Conservation (phyloP, 2,888 invertebrate genomes). For the Seira sanloemensis region DNA sequence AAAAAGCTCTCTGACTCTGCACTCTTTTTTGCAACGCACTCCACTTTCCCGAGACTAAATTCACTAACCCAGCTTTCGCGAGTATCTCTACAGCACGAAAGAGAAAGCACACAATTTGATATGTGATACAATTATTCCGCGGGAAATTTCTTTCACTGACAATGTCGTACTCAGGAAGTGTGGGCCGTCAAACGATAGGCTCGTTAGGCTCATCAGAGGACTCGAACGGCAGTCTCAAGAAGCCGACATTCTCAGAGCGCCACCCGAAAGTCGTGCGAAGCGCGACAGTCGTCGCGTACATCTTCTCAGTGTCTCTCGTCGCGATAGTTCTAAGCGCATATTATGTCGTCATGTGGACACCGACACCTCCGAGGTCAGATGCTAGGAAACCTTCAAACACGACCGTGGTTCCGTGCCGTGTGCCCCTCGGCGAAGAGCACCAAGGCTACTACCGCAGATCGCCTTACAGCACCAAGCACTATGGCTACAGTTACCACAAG, state of each 20-base stretch:
- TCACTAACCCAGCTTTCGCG: not conserved
- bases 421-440: constrained; percentile 12
- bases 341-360: constrained; percentile 78
- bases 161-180: constrained; percentile 61
- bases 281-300: constrained; percentile 77
- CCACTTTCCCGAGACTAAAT: not conserved
- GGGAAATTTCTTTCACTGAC: constrained; percentile 3
- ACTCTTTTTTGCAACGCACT: not conserved
- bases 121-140: too few relatives aligned
- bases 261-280: constrained; percentile 77
- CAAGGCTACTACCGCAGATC: too few relatives aligned
- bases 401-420: not conserved
- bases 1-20: not conserved
- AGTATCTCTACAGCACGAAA: not conserved
- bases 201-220: constrained; percentile 55
- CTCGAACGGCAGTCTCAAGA: constrained; percentile 54
- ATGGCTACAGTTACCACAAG: not conserved
- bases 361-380: constrained; percentile 67
- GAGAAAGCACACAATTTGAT: not conserved
- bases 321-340: constrained; percentile 78
- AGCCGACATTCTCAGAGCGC: constrained; percentile 63
- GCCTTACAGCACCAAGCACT: not conserved
- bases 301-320: constrained; percentile 77
- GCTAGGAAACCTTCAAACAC: constrained; percentile 17
- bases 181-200: constrained; percentile 54